These are phyloP conservation scores for Cephus spinipes DNA, from an alignment of 2,888 invertebrate species.

Conservation along the genomic window DNA sequence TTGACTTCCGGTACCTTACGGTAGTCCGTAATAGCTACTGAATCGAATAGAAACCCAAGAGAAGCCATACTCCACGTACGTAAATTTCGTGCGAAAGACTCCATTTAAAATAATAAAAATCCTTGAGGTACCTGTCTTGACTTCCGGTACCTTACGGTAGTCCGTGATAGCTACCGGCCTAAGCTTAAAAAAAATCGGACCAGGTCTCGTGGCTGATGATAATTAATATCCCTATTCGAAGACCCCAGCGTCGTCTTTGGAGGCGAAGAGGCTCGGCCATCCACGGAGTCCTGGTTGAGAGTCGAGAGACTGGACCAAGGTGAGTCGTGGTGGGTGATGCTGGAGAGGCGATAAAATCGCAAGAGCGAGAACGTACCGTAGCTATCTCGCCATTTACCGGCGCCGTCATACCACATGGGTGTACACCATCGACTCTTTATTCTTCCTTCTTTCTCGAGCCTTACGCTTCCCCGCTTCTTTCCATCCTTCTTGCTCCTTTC, in stretches of 20 bases:
- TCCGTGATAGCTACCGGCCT: too few relatives aligned
- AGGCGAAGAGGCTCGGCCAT: conserved; percentile 9
- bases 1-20: too few relatives aligned
- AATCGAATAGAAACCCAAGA: neutral
- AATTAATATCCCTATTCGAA: conserved; percentile 30
- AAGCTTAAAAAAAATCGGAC: neutral
- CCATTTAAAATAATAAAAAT: neutral
- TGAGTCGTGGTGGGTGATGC: conserved; percentile 19
- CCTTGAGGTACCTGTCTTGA: neutral
- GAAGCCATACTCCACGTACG: neutral
- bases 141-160: too few relatives aligned
- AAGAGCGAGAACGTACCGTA: conserved; percentile 40
- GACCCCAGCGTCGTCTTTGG: conserved; percentile 8
- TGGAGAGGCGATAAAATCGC: conserved; percentile 52
- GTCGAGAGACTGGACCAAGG: conserved; percentile 23
- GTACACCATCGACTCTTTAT: conserved; percentile 18
- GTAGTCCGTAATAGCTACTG: too few relatives aligned
- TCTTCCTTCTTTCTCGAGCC: conserved; percentile 14
- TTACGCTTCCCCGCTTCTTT: neutral
- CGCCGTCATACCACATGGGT: conserved; percentile 33
- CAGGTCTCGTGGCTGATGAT: conserved; percentile 5
- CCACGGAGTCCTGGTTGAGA: conserved; percentile 10
- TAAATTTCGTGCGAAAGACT: neutral
- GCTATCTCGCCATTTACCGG: conserved; percentile 44
- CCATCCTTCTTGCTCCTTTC: neutral